Conservation (phyloP, 35 echinoderm and acorn worm genomes). For the Nesometra sesokonis region DNA sequence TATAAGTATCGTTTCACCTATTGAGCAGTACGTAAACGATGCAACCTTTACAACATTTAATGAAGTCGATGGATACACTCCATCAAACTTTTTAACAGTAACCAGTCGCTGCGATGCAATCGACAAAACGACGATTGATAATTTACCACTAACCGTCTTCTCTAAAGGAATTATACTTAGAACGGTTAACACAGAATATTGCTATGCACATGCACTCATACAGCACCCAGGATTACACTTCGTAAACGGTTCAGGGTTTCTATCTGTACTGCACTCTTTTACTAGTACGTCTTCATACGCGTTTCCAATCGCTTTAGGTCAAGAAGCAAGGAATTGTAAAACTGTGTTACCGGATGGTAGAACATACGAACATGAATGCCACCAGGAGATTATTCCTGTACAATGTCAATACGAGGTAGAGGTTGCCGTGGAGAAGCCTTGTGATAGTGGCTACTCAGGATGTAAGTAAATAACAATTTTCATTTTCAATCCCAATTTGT, state of each 20-base stretch:
- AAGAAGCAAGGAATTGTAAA: neutral
- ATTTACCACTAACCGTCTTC: neutral
- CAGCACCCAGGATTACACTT: constrained; percentile 8
- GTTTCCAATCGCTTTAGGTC: constrained; percentile 24
- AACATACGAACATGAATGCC: constrained; percentile 13
- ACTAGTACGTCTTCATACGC: constrained; percentile 17
- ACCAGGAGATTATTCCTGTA: constrained; percentile 4
- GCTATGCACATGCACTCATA: constrained; percentile 7
- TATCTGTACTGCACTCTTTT: constrained; percentile 22
- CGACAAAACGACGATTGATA: constrained; percentile 18
- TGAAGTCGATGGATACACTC: constrained; percentile 1
- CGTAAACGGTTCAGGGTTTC: neutral
- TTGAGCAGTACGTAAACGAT: constrained; percentile 33
- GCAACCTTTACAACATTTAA: constrained; percentile 37
- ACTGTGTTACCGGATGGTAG: neutral
- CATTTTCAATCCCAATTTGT: too few relatives aligned
- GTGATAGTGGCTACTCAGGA: neutral
- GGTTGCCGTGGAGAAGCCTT: neutral
- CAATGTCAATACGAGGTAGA: neutral
- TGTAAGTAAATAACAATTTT: too few relatives aligned
- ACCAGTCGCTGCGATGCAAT: neutral
- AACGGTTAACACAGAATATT: neutral
- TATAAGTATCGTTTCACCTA: constrained; percentile 39
- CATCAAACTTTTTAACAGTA: constrained; percentile 21
- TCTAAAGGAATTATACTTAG: neutral